Conservation (phyloP, 2,888 invertebrate species). For the Cyclophora albipunctata region DNA sequence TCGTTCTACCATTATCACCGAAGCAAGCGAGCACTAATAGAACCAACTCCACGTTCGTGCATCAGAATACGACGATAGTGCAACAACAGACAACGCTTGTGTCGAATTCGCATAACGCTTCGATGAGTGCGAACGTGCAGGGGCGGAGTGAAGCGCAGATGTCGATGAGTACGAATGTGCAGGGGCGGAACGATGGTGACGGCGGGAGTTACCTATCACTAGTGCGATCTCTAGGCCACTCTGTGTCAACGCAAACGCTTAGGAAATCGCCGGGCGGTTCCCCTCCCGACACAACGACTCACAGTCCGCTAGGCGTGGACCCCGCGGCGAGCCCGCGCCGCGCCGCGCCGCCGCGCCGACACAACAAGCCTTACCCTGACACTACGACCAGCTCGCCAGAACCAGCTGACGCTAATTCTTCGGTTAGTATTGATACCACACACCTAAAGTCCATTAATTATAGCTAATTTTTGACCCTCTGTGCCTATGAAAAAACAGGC, state of each 20-base stretch:
- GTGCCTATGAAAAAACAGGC: too few species aligned
- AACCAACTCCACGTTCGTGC: constrained; percentile 83
- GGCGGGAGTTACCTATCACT: too few species aligned
- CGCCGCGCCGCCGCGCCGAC: constrained; percentile 25
- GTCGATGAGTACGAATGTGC: not conserved
- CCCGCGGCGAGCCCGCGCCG: constrained; percentile 31
- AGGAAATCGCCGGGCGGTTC: constrained; percentile 37
- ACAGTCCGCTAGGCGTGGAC: constrained; percentile 81
- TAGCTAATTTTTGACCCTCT: not conserved
- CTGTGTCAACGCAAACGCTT: constrained; percentile 84
- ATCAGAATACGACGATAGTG: constrained; percentile 90
- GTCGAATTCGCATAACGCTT: constrained; percentile 77
- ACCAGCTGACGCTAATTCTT: constrained; percentile 55
- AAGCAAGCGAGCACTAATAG: constrained; percentile 75
- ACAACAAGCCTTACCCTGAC: constrained; percentile 51
- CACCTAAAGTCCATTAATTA: not conserved
- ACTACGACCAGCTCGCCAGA: constrained; percentile 67
- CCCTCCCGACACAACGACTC: constrained; percentile 90
- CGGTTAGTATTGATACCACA: constrained; percentile 36
- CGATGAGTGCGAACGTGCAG: constrained; percentile 27
- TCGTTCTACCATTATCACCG: constrained; percentile 82
- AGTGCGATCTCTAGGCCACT: constrained; percentile 51
- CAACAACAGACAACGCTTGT: constrained; percentile 88
- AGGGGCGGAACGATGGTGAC: not conserved
- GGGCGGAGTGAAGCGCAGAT: constrained; percentile 35